A percentile compares a stretch with the other conserved stretches of the same genome.
Conservation (phyloP, 2,888 invertebrate genomes). For the Anticlea derivata region DNA sequence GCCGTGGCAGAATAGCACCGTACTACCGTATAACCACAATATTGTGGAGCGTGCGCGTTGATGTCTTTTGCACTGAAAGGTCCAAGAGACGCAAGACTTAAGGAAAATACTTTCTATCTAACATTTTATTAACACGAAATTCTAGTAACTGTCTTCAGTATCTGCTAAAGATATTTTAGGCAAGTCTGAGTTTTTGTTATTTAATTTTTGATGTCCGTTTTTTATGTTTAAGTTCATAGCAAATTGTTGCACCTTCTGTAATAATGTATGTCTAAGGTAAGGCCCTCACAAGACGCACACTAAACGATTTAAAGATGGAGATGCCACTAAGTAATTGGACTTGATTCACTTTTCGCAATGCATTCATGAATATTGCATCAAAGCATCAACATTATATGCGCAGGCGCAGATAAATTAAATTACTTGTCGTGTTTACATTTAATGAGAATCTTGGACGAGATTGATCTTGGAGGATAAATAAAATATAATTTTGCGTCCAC, state of each 20-base stretch:
- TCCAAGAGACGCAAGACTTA: not conserved
- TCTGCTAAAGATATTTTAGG: too few species aligned
- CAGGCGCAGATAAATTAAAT: conserved; percentile 19
- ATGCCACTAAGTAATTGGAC: conserved; percentile 38
- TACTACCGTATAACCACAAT: too few species aligned
- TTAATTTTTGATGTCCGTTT: too few species aligned
- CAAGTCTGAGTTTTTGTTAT: too few species aligned
- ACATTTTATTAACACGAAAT: too few species aligned
- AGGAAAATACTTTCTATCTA: too few species aligned
- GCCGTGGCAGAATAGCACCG: too few species aligned
- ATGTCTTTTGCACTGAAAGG: conserved; percentile 17
- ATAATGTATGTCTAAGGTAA: conserved; percentile 1
- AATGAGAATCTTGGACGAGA: not conserved
- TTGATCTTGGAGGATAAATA: too few species aligned
- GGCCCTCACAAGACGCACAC: conserved; percentile 33
- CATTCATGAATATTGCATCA: conserved; percentile 37
- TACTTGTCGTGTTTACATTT: conserved; percentile 21
- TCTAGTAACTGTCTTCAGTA: too few species aligned
- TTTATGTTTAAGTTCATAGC: too few species aligned
- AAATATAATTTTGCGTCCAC: too few species aligned
- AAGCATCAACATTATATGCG: conserved; percentile 28
- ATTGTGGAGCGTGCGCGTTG: conserved; percentile 8
- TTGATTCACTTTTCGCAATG: conserved; percentile 42
- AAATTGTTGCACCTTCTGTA: not conserved
- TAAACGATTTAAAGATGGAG: conserved; percentile 39